Evolutionary conservation across 2,888 invertebrate genomes (phyloP).

Genomic region (Lottia scabra): DNA sequence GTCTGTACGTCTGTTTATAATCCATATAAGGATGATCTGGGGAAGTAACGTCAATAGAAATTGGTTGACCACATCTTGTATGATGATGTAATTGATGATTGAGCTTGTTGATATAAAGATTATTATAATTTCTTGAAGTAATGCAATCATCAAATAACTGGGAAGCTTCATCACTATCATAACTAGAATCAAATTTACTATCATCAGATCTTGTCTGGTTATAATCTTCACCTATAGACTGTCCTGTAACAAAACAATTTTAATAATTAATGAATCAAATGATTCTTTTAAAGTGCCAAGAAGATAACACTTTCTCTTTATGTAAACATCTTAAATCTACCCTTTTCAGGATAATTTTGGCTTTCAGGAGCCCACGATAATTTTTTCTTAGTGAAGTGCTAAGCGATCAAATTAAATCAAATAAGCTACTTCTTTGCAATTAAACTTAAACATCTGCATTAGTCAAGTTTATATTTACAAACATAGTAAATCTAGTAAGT

Average conservation of each 20-base stretch:
- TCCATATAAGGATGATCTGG: constrained; percentile 39
- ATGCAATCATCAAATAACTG: not conserved
- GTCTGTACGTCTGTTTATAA: not conserved
- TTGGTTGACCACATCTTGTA: constrained; percentile 28
- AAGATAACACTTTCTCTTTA: no score
- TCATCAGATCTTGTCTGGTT: not conserved
- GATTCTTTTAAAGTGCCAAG: no score
- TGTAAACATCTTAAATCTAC: no score
- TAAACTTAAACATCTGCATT: no score
- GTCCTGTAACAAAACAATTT: not conserved
- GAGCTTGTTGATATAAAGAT: constrained; percentile 1
- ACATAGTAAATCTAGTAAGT: no score
- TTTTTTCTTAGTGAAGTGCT: no score
- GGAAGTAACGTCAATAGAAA: constrained; percentile 55
- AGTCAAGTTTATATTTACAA: no score
- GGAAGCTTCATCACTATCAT: not conserved
- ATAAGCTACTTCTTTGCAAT: no score
- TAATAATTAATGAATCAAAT: no score
- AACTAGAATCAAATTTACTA: not conserved
- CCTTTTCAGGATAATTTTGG: no score
- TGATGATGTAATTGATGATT: constrained; percentile 33
- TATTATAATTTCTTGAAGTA: not conserved
- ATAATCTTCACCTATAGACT: not conserved
- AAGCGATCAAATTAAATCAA: no score
- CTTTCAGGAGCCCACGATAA: no score